phyloP scores from a whole-genome alignment of 2,888 invertebrate species.

The Ichneumoninae sp. region DNA sequence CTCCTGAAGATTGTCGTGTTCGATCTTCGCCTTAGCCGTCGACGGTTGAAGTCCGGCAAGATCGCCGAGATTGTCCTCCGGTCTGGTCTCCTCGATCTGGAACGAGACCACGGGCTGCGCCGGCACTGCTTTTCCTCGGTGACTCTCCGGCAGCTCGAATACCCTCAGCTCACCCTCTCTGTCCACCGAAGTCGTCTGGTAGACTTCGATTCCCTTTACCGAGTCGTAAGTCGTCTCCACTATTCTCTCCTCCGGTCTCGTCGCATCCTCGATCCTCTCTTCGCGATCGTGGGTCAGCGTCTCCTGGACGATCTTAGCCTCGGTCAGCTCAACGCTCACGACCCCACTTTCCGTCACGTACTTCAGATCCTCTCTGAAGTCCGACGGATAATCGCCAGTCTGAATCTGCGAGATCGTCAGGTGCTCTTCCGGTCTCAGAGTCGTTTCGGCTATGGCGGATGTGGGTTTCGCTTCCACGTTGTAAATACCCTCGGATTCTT shows the following conservation, averaged over 20 bases:
- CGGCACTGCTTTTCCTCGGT: slow-evolving; percentile 85
- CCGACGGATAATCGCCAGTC: slow-evolving; percentile 86
- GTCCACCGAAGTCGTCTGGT: slow-evolving; percentile 88
- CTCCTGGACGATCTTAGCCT: slow-evolving; percentile 88
- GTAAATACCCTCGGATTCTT: slow-evolving; percentile 89
- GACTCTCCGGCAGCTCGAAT: slow-evolving; percentile 86
- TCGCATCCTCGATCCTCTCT: slow-evolving; percentile 80
- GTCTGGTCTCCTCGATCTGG: slow-evolving; percentile 84
- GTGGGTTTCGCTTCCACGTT: slow-evolving; percentile 85
- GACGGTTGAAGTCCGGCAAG: slow-evolving; percentile 84
- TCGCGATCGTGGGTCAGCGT: slow-evolving; percentile 89
- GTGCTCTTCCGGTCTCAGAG: slow-evolving; percentile 87
- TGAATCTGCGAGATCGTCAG: slow-evolving; percentile 87
- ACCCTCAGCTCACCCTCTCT: slow-evolving; percentile 87
- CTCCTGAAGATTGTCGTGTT: slow-evolving; percentile 83
- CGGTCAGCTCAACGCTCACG: slow-evolving; percentile 86
- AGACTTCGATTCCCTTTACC: slow-evolving; percentile 87
- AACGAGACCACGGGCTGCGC: slow-evolving; percentile 86
- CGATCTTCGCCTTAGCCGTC: slow-evolving; percentile 84
- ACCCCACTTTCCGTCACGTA: slow-evolving; percentile 86
- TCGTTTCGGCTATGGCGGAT: slow-evolving; percentile 86
- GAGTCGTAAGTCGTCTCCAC: slow-evolving; percentile 86
- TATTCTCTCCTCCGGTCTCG: slow-evolving; percentile 81
- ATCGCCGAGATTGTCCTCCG: slow-evolving; percentile 84
- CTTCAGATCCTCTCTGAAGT: slow-evolving; percentile 86